phyloP scores from a whole-genome alignment of 2,888 invertebrate genomes.

The Napeogenes inachia region DNA sequence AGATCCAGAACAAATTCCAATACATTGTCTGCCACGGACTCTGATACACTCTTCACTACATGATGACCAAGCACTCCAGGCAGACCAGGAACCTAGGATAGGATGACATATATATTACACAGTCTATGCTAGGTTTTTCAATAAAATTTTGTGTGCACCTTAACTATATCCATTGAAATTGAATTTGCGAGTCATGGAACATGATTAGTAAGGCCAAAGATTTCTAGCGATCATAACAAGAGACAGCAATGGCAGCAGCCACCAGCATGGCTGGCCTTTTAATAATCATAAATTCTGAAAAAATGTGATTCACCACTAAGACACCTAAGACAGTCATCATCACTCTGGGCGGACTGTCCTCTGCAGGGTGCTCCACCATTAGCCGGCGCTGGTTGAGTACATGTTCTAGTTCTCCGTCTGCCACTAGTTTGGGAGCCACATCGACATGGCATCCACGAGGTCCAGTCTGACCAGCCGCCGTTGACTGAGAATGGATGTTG shows the following conservation, averaged over 20 bases:
- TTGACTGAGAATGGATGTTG: slow-evolving; percentile 81
- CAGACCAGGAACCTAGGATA: slow-evolving; percentile 57
- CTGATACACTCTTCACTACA: slow-evolving; percentile 64
- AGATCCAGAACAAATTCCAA: slow-evolving; percentile 56
- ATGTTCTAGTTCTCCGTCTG: slow-evolving; percentile 87
- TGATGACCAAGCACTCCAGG: slow-evolving; percentile 61
- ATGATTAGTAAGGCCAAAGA: too few relatives aligned
- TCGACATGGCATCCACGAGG: slow-evolving; percentile 90
- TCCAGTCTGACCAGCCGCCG: slow-evolving; percentile 96
- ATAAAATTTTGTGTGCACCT: too few relatives aligned
- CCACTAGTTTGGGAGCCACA: slow-evolving; percentile 85
- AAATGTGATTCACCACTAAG: slow-evolving; percentile 59
- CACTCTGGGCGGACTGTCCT: slow-evolving; percentile 87
- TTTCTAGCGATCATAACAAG: too few relatives aligned
- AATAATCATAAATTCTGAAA: too few relatives aligned
- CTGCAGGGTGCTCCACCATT: slow-evolving; percentile 93
- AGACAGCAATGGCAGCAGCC: too few relatives aligned
- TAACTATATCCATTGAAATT: too few relatives aligned
- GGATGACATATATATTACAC: background rate
- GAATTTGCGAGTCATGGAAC: too few relatives aligned
- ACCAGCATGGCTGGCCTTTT: too few relatives aligned
- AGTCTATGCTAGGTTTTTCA: too few relatives aligned
- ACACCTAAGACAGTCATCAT: slow-evolving; percentile 86
- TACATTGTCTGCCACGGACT: slow-evolving; percentile 53
- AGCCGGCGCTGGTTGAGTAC: slow-evolving; percentile 91